These are phyloP conservation scores for Pseudochromis fuscus DNA, from an alignment of 2,797 vertebrate genomes.

Conservation along the genomic window DNA sequence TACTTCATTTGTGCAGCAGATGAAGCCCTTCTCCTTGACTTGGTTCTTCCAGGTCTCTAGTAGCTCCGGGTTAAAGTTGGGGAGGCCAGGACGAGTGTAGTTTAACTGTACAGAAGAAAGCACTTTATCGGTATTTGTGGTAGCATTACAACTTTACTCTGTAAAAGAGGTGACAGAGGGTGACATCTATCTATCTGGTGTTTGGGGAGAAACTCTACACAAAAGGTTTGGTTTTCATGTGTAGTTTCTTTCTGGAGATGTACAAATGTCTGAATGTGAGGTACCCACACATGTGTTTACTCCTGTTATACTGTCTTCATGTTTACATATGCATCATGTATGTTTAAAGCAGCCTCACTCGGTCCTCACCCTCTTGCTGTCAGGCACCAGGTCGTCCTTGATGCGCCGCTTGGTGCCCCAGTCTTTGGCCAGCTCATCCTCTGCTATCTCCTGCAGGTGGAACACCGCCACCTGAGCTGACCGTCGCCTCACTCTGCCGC, in stretches of 20 bases:
- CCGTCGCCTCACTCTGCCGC: constrained; percentile 92
- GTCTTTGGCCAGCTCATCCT: constrained; percentile 94
- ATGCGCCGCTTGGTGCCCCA: constrained; percentile 94
- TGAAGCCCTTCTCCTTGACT: constrained; percentile 96
- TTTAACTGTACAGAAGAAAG: constrained; percentile 87
- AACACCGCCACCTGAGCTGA: constrained; percentile 97
- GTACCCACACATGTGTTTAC: not conserved
- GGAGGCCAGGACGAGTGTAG: constrained; percentile 96
- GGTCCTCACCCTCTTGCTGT: constrained; percentile 92
- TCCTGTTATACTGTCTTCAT: not conserved
- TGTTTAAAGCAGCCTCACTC: not conserved
- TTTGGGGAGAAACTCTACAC: constrained; percentile 13
- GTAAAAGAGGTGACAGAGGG: not conserved
- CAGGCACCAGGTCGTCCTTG: constrained; percentile 97
- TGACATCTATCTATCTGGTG: constrained; percentile 9
- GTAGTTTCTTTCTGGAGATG: not conserved
- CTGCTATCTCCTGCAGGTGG: constrained; percentile 97
- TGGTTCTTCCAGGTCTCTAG: constrained; percentile 95
- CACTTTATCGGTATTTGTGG: constrained; percentile 8
- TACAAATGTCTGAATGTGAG: constrained; percentile 3
- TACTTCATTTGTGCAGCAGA: constrained; percentile 96
- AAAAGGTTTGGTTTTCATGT: constrained; percentile 5
- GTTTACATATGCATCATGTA: not conserved
- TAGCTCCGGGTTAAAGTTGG: constrained; percentile 91
- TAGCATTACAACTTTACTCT: not conserved